A percentile compares a stretch with the other conserved stretches of the same genome.
Evolutionary conservation across 1,140 invertebrate species (phyloP).

Genomic region (Glossosoma conforme): DNA sequence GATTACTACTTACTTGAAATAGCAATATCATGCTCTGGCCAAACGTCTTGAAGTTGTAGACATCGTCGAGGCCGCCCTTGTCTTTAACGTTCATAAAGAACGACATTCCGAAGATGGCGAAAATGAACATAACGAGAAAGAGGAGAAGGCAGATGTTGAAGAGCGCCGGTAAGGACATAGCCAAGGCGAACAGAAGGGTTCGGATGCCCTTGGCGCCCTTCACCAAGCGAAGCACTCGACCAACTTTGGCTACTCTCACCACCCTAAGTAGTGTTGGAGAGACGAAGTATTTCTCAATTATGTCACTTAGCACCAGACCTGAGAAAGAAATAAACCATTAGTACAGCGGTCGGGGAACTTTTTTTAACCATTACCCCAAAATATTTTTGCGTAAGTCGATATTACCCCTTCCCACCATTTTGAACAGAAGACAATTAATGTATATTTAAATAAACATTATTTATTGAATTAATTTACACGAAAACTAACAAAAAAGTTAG

Average conservation of each 20-base stretch:
- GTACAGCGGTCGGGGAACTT: no score
- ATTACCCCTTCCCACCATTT: no score
- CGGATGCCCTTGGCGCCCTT: conserved; percentile 97
- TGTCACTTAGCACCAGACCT: conserved; percentile 93
- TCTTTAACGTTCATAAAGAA: conserved; percentile 98
- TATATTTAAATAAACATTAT: no score
- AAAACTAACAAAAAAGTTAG: no score
- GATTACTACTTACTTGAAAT: conserved; percentile 84
- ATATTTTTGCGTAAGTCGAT: no score
- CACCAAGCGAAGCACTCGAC: conserved; percentile 91
- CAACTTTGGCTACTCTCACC: conserved; percentile 95
- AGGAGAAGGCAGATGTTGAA: conserved; percentile 98
- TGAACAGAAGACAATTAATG: no score
- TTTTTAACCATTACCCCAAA: no score
- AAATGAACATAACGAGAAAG: conserved; percentile 99
- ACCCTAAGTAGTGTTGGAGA: conserved; percentile 95
- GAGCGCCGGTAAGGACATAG: conserved; percentile 95
- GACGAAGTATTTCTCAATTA: conserved; percentile 96
- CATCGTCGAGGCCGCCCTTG: conserved; percentile 89
- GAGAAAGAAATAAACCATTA: conserved; percentile 43
- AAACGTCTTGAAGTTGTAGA: conserved; percentile 99
- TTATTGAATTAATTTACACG: no score
- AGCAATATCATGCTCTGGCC: conserved; percentile 95
- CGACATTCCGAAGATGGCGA: conserved; percentile 98
- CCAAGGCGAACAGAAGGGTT: conserved; percentile 93